Evolutionary conservation across 2,888 invertebrate genomes (phyloP).

Genomic region (Stegana nigrithorax): DNA sequence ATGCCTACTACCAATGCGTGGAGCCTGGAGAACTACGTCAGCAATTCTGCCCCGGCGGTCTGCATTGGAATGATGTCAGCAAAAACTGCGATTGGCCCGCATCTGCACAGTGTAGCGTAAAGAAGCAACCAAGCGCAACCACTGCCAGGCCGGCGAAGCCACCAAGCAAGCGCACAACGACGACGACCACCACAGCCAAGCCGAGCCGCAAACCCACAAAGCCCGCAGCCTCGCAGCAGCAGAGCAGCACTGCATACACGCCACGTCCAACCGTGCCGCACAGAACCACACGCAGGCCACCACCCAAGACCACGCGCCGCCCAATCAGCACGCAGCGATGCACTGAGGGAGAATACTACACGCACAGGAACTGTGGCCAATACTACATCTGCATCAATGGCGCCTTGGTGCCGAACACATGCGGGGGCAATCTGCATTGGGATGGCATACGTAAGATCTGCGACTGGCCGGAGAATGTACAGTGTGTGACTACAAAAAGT

Average conservation of each 20-base stretch:
- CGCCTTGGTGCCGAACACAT: constrained; percentile 76
- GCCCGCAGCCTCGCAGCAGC: constrained; percentile 13
- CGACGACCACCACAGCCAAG: constrained; percentile 28
- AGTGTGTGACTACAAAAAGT: constrained; percentile 70
- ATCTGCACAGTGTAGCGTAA: constrained; percentile 75
- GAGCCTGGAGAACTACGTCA: constrained; percentile 75
- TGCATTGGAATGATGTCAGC: constrained; percentile 80
- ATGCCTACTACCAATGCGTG: constrained; percentile 81
- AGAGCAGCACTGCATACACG: constrained; percentile 31
- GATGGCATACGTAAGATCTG: constrained; percentile 76
- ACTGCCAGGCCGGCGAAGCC: constrained; percentile 33
- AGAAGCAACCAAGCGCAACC: constrained; percentile 48
- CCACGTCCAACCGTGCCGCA: constrained; percentile 34
- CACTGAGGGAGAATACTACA: constrained; percentile 80
- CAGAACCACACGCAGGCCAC: constrained; percentile 42
- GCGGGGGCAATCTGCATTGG: constrained; percentile 83
- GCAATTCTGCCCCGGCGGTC: constrained; percentile 81
- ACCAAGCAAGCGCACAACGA: constrained; percentile 27
- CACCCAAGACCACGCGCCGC: constrained; percentile 47
- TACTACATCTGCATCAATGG: constrained; percentile 85
- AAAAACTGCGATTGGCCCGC: constrained; percentile 86
- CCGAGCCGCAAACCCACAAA: constrained; percentile 38
- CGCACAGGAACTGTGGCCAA: constrained; percentile 78
- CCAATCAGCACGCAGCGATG: constrained; percentile 68
- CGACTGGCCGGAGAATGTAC: constrained; percentile 79